Percentiles rank a stretch among this genome's conserved stretches.
Evolutionary conservation across 2,113 vertebrate genomes (phyloP).

Genomic region (Scomber colias): DNA sequence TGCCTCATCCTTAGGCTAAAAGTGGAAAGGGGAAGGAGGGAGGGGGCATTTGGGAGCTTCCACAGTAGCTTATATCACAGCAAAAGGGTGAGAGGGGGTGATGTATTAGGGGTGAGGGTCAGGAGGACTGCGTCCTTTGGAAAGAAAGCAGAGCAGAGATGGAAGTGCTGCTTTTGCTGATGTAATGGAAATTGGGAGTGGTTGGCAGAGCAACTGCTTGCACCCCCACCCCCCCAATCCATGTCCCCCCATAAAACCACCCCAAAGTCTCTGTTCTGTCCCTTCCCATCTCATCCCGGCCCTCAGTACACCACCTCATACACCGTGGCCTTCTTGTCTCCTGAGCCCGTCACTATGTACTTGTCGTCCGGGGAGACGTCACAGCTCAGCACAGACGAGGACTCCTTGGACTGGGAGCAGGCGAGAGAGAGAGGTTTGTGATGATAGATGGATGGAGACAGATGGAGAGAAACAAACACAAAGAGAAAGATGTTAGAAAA

Average conservation of each 20-base stretch:
- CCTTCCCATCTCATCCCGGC: conserved; percentile 35
- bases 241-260: neutral
- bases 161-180: conserved; percentile 59
- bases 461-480: conserved; percentile 53
- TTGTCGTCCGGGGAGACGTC: conserved; percentile 90
- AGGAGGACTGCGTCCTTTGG: conserved; percentile 40
- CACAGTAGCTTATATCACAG: conserved; percentile 69
- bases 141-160: conserved; percentile 33
- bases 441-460: conserved; percentile 39
- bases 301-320: conserved; percentile 92
- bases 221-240: neutral
- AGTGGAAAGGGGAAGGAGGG: conserved; percentile 41
- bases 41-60: conserved; percentile 48
- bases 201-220: conserved; percentile 41
- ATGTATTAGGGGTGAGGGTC: conserved; percentile 42
- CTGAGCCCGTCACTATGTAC: conserved; percentile 90
- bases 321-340: conserved; percentile 91
- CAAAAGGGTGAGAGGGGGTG: conserved; percentile 14
- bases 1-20: conserved; percentile 57
- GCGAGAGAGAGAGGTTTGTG: neutral
- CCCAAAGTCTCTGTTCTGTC: conserved; percentile 46
- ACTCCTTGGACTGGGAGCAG: conserved; percentile 88
- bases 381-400: conserved; percentile 88
- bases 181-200: conserved; percentile 60
- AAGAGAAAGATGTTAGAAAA: conserved; percentile 53